phyloP scores from a whole-genome alignment of 1,140 invertebrate species.

The Macrosteles quadrilineatus region DNA sequence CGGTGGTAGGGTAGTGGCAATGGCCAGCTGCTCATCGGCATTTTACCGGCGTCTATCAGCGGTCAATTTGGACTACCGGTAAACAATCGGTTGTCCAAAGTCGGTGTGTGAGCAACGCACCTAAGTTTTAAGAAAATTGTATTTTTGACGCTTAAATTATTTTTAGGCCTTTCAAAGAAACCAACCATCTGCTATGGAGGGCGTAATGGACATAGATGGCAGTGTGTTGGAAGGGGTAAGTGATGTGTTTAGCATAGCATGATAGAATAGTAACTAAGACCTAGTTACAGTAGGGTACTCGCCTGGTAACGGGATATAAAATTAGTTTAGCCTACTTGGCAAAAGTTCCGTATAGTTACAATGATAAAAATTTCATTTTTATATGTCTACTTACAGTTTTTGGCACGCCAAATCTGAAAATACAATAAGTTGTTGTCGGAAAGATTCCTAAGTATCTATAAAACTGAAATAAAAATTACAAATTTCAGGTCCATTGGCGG shows the following conservation, averaged over 20 bases:
- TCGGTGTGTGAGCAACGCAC: no score
- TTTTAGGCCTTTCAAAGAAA: no score
- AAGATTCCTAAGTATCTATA: no score
- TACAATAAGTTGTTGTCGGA: not conserved
- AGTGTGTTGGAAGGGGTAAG: constrained; percentile 64
- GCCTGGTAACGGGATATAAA: not conserved
- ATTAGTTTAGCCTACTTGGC: not conserved
- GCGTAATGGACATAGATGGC: constrained; percentile 59
- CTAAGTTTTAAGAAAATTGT: no score
- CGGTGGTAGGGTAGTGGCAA: no score
- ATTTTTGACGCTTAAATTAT: no score
- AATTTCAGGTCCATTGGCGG: no score
- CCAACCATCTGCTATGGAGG: constrained; percentile 7
- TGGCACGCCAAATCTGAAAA: not conserved
- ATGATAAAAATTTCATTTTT: not conserved
- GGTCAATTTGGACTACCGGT: no score
- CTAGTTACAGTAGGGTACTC: not conserved
- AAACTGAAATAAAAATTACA: no score
- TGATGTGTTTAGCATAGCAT: constrained; percentile 28
- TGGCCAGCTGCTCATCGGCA: no score
- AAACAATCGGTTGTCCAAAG: no score
- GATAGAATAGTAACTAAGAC: not conserved
- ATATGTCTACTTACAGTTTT: not conserved
- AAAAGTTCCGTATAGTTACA: not conserved
- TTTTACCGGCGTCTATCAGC: no score